phyloP scores from a whole-genome alignment of 2,113 vertebrate species.

The Poecile atricapillus region DNA sequence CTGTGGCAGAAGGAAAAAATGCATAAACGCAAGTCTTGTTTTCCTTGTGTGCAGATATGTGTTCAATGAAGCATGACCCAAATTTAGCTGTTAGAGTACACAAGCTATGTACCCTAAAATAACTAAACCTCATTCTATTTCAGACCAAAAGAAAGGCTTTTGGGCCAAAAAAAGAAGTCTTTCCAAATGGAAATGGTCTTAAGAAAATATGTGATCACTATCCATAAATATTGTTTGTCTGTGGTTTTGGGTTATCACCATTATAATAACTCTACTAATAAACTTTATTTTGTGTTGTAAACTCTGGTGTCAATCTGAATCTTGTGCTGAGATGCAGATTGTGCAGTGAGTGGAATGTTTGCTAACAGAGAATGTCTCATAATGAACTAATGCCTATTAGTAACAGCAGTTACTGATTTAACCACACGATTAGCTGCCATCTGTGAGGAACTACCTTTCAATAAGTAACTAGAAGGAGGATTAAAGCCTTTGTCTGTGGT shows the following conservation, averaged over 20 bases:
- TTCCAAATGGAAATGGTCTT: not conserved
- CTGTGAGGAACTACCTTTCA: not conserved
- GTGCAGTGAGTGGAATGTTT: not conserved
- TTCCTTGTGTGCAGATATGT: not conserved
- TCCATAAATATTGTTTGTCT: not conserved
- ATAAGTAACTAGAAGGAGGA: not conserved
- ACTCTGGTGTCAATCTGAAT: not conserved
- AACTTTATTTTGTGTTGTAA: not conserved
- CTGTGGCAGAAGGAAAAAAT: not conserved
- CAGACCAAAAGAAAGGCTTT: not conserved
- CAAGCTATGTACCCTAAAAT: not conserved
- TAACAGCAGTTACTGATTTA: slow-evolving; percentile 12
- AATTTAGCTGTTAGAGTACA: not conserved
- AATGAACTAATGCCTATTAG: not conserved
- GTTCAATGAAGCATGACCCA: not conserved
- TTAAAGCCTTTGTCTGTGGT: not conserved
- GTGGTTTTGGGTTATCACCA: not conserved
- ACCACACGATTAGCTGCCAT: not conserved
- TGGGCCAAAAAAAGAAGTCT: not conserved
- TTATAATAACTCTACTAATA: not conserved
- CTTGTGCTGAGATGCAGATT: not conserved
- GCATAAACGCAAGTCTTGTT: not conserved
- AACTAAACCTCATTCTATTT: not conserved
- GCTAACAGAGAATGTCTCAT: not conserved
- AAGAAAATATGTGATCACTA: not conserved